Evolutionary conservation across 2,113 vertebrate species (phyloP), one percentile per base, ranked within the genome.

Genomic region (Bombycilla garrulus): DNA sequence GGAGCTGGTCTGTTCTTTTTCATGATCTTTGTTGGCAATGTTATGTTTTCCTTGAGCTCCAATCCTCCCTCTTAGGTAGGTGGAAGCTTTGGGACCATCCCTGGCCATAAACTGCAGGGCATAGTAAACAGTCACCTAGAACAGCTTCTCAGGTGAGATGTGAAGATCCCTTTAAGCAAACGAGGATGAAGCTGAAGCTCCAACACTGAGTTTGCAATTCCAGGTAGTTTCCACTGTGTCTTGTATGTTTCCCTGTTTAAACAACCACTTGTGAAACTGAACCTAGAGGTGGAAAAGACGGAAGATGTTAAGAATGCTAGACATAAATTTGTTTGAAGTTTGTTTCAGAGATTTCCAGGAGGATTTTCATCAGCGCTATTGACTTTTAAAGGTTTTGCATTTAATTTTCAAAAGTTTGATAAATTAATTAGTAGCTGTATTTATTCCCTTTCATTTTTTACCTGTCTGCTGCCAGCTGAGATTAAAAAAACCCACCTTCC

Each of bases 201-300:
- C 56, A 66, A n/a, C 12, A 11, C 8, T 23, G 25, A 47, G 26
- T 15, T 53, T 21, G 21, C 44, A 86, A 14, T 2, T 1, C 26
- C 35, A 47, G 38, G 12, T 25, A 64, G 23, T 44, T 94, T 56
- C 24, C 45, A 61, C n/a, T 11, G 38, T 26, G 16, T 42, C 9
- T 65, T 79, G 11, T 28, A 15, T 85, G 81, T 69, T 96, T 90
- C 38, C 66, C 85, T 44, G 71, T 95, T 96, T 91, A 80, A 96
- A 93, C 64, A 76, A 47, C 11, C 5, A 78, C 58, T 19, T 1
- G 2, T 91, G 89, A 95, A 96, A 92, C n/a, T 35, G 50, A 88
- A 70, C 16, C 15, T 70, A 35, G 42, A 67, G 29, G 35, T 21
- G 31, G 33, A 77, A 78, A 66, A 78, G 7, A 69, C 29, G n/a